Conservation (phyloP, 2,797 vertebrate species). For the Takifugu rubripes region DNA sequence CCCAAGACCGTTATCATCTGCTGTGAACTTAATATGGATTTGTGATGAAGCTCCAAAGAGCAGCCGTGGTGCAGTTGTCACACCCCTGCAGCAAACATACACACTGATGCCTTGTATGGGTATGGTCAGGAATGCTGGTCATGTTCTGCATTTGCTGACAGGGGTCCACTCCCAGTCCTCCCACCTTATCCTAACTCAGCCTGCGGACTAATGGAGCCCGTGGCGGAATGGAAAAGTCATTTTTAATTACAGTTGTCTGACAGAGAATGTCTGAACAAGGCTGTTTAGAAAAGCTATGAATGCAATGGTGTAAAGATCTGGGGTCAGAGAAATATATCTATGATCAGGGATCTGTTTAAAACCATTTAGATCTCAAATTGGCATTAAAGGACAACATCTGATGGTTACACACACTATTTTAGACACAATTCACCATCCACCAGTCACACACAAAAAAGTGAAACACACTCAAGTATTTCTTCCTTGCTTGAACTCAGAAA, state of each 20-base stretch:
- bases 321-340: no score
- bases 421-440: no score
- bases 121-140: conserved; percentile 53
- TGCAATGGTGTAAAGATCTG: no score
- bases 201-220: not conserved
- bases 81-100: conserved; percentile 35
- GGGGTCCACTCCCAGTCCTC: conserved; percentile 24
- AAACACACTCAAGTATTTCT: conserved; percentile 1
- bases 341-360: no score
- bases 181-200: conserved; percentile 10
- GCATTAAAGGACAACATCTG: no score
- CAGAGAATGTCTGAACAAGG: no score
- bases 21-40: conserved; percentile 42
- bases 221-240: not conserved
- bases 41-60: conserved; percentile 35
- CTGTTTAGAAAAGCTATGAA: no score
- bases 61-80: conserved; percentile 49
- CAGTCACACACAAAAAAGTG: not conserved
- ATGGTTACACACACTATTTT: no score
- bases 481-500: not conserved
- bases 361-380: no score
- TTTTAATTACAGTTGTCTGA: no score
- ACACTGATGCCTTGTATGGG: conserved; percentile 66
- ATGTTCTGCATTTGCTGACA: conserved; percentile 46
- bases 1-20: conserved; percentile 45